Percentiles rank a stretch among this genome's conserved stretches.
phyloP scores from a whole-genome alignment of 2,888 invertebrate genomes.

The Meta bourneti region DNA sequence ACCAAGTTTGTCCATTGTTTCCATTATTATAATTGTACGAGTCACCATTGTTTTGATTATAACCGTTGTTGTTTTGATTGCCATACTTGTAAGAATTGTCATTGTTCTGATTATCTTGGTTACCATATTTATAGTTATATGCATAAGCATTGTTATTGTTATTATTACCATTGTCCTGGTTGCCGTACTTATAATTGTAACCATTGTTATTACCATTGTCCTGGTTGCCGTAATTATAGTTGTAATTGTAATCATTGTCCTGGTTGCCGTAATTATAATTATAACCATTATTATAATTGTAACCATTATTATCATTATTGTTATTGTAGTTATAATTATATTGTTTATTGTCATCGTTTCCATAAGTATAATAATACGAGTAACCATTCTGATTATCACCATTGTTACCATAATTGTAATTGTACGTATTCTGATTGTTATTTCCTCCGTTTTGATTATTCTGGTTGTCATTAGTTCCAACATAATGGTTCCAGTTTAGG shows the following conservation, averaged over 20 bases:
- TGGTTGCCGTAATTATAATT: background rate
- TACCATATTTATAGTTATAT: background rate
- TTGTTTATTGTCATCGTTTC: background rate
- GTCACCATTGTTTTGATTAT: background rate
- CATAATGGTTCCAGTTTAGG: background rate
- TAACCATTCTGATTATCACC: background rate
- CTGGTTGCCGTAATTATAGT: background rate
- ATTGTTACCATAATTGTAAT: background rate
- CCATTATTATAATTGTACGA: background rate
- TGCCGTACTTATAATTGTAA: background rate
- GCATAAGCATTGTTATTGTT: background rate
- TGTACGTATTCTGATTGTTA: background rate
- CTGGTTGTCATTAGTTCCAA: background rate
- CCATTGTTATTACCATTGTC: background rate
- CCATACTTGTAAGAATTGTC: background rate
- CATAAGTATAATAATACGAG: background rate
- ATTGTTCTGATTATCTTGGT: background rate
- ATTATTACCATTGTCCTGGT: background rate
- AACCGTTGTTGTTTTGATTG: background rate
- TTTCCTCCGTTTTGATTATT: background rate
- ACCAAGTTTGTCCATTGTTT: background rate
- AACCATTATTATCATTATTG: background rate
- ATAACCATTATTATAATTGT: background rate
- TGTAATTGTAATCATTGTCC: background rate
- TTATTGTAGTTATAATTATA: background rate